phyloP scores from a whole-genome alignment of 2,888 invertebrate species.

The Stenurella melanura region DNA sequence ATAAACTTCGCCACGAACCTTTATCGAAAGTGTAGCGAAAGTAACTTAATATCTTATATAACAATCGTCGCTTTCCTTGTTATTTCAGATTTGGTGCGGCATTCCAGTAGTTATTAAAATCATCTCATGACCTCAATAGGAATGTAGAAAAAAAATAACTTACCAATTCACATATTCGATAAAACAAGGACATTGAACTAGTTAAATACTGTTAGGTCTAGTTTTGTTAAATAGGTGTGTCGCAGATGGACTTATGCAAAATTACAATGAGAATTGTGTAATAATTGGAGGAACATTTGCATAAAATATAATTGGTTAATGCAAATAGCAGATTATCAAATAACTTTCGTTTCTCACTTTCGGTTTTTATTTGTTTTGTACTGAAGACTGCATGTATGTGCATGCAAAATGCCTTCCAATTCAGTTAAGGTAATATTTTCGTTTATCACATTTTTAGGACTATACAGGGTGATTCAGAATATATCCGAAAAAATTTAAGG shows the following conservation, averaged over 20 bases:
- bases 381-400: not conserved
- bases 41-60: constrained; percentile 7
- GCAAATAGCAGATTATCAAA: constrained; percentile 13
- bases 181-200: constrained; percentile 34
- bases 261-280: constrained; percentile 25
- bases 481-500: too few species aligned
- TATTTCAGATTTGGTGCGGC: not conserved
- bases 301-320: constrained; percentile 27
- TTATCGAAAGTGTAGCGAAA: constrained; percentile 2
- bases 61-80: constrained; percentile 7
- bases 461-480: too few species aligned
- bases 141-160: not conserved
- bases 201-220: constrained; percentile 28
- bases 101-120: not conserved
- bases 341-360: constrained; percentile 31
- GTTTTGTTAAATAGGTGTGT: constrained; percentile 21
- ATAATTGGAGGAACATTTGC: constrained; percentile 19
- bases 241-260: constrained; percentile 31
- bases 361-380: constrained; percentile 32
- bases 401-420: not conserved
- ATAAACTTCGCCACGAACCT: not conserved
- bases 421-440: not conserved
- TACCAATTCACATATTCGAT: not conserved
- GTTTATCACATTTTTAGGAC: too few species aligned
- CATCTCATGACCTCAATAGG: constrained; percentile 21